phyloP scores from a whole-genome alignment of 2,113 vertebrate genomes.

The Eptesicus fuscus region DNA sequence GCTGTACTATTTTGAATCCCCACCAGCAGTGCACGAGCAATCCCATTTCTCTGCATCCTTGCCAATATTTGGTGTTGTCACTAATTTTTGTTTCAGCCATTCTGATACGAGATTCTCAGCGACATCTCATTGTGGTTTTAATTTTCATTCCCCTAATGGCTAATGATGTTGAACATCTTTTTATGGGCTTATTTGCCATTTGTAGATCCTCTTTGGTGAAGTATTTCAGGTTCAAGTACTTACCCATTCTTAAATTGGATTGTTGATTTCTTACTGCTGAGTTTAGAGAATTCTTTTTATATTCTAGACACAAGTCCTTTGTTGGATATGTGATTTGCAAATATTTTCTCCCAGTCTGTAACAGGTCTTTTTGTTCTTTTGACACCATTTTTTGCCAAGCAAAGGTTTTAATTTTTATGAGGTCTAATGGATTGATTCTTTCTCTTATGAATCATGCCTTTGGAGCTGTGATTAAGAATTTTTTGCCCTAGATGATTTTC shows the following conservation, averaged over 20 bases:
- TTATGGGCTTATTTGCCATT: neutral
- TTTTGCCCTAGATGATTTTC: slow-evolving; percentile 2
- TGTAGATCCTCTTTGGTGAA: neutral
- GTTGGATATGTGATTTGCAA: neutral
- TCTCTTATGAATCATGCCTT: neutral
- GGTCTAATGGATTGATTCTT: neutral
- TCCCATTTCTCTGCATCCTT: neutral
- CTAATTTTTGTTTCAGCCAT: neutral
- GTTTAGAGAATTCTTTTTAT: neutral
- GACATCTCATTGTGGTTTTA: neutral
- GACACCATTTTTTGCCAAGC: neutral
- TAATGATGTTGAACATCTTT: neutral
- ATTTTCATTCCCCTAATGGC: neutral
- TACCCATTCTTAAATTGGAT: neutral
- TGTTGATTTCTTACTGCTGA: neutral
- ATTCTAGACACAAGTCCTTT: neutral
- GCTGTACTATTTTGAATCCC: neutral
- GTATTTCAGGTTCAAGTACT: neutral
- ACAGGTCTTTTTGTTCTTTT: neutral
- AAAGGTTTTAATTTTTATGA: slow-evolving; percentile 10
- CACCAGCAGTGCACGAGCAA: neutral
- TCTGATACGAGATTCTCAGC: neutral
- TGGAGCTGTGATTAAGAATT: neutral
- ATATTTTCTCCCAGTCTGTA: neutral
- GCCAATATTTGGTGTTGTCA: neutral